Base-by-base conservation (phyloP, 2,888 invertebrate species). In the Ellobium chinense region DNA sequence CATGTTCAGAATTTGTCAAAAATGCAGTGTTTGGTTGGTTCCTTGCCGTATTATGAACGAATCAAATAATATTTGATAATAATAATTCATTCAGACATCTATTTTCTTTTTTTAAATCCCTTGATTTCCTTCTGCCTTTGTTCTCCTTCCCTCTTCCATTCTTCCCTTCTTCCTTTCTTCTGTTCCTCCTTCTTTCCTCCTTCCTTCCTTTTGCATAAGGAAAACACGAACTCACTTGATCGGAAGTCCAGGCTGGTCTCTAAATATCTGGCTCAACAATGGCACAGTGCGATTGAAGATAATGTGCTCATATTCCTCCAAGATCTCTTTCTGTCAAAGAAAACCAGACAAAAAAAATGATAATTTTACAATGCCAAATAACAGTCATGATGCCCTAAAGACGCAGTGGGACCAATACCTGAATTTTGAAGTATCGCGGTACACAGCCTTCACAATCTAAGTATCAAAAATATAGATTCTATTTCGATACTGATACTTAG, bases 181-280 rank as follows among this genome's bases (percentile, higher is more conserved):
- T 18, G 46, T 46, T 27, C 1, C 27, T 27, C 27, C 21, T 24
- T 54, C 21, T 46, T 27, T 70, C n/a, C 7, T 46, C n/a, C 21
- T n/a, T 29, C n/a, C 60, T 24, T 1, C 18, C 46, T 46, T 46
- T 46, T 18, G 7, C 7, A 31, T 34, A 31, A 21, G 3, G 34
- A 21, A 34, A 2, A 34, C 9, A 34, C 29, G 14, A 0, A 60
- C 82, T 75, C 46, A 80, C 80, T 62, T 75, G 1, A 81, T 29
- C 34, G 83, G 83, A 14, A 83, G 76, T 31, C 80, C 83, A 18
- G 83, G 83, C 24, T 70, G 63, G 31, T 83, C 83, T 58, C 66
- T 74, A 72, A 83, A 81, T 1, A 81, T 56, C n/a, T 63, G 75
- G 34, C 60, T 78, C 27, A 83, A 54, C 1, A 68, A 36, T 2